Evolutionary conservation across 2,888 invertebrate genomes (phyloP).

Genomic region (Pyrochroa serraticornis): DNA sequence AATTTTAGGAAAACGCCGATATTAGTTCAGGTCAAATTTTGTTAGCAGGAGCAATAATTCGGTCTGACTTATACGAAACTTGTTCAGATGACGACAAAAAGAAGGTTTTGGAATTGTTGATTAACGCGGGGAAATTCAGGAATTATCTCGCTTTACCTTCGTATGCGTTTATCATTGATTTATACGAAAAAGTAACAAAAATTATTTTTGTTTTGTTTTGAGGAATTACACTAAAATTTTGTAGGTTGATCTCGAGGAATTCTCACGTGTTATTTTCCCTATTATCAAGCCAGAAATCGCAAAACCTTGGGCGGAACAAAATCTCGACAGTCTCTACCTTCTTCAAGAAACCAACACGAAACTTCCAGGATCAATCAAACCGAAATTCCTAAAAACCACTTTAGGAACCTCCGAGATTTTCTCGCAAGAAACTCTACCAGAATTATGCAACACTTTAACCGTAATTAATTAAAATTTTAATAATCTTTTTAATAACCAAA

Average conservation of each 20-base stretch:
- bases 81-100: conserved; percentile 61
- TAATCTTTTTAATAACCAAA: conserved; percentile 13
- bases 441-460: conserved; percentile 64
- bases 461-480: conserved; percentile 6
- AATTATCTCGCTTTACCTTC: conserved; percentile 67
- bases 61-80: conserved; percentile 65
- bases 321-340: conserved; percentile 69
- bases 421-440: conserved; percentile 63
- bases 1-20: conserved; percentile 74
- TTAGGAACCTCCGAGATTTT: conserved; percentile 65
- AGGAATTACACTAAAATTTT: conserved; percentile 14
- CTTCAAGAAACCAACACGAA: conserved; percentile 59
- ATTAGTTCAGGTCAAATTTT: conserved; percentile 74
- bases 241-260: conserved; percentile 57
- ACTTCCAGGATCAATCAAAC: conserved; percentile 61
- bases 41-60: conserved; percentile 71
- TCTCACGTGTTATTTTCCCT: conserved; percentile 66
- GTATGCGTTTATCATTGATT: conserved; percentile 66
- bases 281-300: conserved; percentile 65
- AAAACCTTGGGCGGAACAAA: conserved; percentile 69
- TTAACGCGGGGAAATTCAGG: conserved; percentile 66
- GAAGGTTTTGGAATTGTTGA: conserved; percentile 57
- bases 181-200: conserved; percentile 64
- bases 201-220: conserved; percentile 1
- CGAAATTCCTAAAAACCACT: conserved; percentile 62